phyloP scores from a whole-genome alignment of 1,140 invertebrate genomes.

The Zaprionus nigranus region DNA sequence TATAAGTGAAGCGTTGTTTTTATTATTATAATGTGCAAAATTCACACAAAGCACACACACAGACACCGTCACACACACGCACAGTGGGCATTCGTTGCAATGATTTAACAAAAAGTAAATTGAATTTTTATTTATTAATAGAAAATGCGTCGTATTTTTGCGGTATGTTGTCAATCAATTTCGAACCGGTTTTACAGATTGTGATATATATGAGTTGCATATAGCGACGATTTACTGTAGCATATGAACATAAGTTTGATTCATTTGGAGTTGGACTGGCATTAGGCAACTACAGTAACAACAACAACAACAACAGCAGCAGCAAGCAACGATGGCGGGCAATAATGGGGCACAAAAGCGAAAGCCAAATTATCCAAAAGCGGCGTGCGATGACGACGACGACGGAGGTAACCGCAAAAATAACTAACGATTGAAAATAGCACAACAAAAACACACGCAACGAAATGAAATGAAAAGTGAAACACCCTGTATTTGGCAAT shows the following conservation, averaged over 20 bases:
- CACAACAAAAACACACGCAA: constrained; percentile 49
- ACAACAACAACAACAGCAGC: constrained; percentile 1
- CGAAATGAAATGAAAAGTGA: constrained; percentile 59
- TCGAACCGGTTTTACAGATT: neutral
- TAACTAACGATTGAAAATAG: constrained; percentile 55
- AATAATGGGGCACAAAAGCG: constrained; percentile 76
- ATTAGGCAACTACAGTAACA: constrained; percentile 61
- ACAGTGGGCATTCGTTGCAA: constrained; percentile 18
- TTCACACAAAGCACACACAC: constrained; percentile 5
- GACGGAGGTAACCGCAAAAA: constrained; percentile 32
- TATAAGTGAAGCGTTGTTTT: constrained; percentile 61
- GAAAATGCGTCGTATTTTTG: constrained; percentile 6
- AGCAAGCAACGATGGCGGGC: constrained; percentile 20
- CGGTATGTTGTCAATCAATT: neutral
- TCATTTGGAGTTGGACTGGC: constrained; percentile 66
- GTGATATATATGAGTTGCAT: neutral
- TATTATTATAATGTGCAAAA: constrained; percentile 22
- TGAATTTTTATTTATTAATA: neutral
- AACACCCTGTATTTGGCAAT: constrained; percentile 74
- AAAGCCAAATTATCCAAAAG: constrained; percentile 80
- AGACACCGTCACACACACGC: neutral
- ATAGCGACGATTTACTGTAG: neutral
- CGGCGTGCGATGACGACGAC: constrained; percentile 54
- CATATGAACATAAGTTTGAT: constrained; percentile 58
- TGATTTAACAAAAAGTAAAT: neutral